Evolutionary conservation across 2,113 vertebrate genomes (phyloP).

Genomic region (Ictidomys tridecemlineatus): DNA sequence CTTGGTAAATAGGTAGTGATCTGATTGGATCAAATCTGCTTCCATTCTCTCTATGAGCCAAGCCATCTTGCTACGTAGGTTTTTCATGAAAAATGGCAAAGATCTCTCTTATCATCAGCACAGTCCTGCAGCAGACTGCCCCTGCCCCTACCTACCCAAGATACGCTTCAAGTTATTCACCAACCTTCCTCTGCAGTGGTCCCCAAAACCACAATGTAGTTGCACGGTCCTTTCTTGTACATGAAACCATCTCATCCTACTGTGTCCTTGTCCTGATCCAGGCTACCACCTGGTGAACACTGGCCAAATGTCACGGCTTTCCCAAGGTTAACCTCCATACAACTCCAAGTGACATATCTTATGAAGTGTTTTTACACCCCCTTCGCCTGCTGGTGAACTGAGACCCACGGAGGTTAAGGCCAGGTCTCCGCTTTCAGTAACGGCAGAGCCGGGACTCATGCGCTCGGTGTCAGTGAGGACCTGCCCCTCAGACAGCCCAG

Average conservation of each 20-base stretch:
- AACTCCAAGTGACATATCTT: background rate
- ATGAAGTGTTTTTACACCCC: background rate
- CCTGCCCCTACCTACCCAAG: background rate
- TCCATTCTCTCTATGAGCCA: background rate
- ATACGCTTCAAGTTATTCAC: background rate
- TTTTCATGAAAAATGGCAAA: background rate
- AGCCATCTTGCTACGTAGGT: background rate
- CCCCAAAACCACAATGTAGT: background rate
- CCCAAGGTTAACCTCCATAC: background rate
- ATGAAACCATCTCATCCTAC: background rate
- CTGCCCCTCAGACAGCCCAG: background rate
- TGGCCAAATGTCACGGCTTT: background rate
- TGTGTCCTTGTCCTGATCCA: background rate
- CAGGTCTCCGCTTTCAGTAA: background rate
- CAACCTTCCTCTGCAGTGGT: background rate
- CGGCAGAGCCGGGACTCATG: background rate
- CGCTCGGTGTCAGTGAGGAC: background rate
- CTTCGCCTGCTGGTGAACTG: background rate
- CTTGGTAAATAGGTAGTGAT: rapidly evolving
- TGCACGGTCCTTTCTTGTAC: background rate
- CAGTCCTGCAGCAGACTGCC: background rate
- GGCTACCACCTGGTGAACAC: background rate
- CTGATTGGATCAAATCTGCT: background rate
- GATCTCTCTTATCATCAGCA: background rate
- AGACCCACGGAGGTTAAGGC: background rate